These are phyloP conservation scores for Centruroides vittatus DNA, from an alignment of 1,140 invertebrate genomes.

Conservation along the genomic window DNA sequence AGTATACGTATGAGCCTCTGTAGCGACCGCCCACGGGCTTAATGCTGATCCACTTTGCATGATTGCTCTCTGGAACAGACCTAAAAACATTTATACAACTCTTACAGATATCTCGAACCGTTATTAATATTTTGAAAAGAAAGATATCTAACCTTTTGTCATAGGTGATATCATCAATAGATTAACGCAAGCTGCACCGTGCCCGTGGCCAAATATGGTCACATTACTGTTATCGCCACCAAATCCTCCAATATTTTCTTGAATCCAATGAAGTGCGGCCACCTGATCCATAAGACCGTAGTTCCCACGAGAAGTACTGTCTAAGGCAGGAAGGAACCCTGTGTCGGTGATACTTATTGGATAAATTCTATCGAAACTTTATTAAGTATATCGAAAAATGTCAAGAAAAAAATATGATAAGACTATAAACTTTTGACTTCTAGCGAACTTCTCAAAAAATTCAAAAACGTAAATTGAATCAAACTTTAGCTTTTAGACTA, in stretches of 20 bases:
- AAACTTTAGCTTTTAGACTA: no score
- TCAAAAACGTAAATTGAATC: no score
- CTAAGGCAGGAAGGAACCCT: slow-evolving; percentile 18
- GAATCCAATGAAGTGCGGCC: slow-evolving; percentile 13
- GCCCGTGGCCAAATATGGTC: slow-evolving; percentile 44
- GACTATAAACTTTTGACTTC: no score
- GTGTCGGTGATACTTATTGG: no score
- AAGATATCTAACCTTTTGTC: no score
- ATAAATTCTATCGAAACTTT: no score
- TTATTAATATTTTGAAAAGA: no score
- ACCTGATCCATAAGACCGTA: slow-evolving; percentile 26
- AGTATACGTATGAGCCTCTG: slow-evolving; percentile 51
- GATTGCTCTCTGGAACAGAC: slow-evolving; percentile 26
- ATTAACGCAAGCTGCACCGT: slow-evolving; percentile 7
- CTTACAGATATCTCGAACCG: no score
- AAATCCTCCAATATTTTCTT: slow-evolving; percentile 64
- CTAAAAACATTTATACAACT: slow-evolving; percentile 6
- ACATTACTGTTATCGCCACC: slow-evolving; percentile 81
- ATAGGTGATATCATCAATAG: no score
- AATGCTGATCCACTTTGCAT: slow-evolving; percentile 29
- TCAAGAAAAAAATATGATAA: no score
- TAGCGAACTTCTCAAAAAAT: no score
- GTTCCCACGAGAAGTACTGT: slow-evolving; percentile 18
- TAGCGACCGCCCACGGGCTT: slow-evolving; percentile 29
- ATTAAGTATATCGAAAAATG: no score